Percentiles rank a stretch among this genome's conserved stretches.
Conservation (phyloP, 2,113 vertebrate genomes). For the Poecilia latipinna region DNA sequence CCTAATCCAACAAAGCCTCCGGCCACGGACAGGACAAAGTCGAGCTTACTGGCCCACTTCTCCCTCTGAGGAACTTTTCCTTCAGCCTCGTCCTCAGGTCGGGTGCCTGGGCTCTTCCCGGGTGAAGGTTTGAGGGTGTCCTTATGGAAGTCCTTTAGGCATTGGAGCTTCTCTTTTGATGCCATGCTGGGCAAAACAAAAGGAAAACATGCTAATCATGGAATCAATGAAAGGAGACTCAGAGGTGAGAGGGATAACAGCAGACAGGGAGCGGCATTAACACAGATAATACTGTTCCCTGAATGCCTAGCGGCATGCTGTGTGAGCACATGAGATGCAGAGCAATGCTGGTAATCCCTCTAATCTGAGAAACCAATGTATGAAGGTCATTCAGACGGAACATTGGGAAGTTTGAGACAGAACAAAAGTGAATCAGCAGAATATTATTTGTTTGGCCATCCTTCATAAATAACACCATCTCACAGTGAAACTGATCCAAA, state of each 20-base stretch:
- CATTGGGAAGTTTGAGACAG: constrained; percentile 7
- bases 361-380: constrained; percentile 61
- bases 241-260: constrained; percentile 41
- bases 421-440: neutral
- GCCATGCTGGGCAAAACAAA: constrained; percentile 84
- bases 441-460: neutral
- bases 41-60: constrained; percentile 98
- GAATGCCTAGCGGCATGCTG: constrained; percentile 45
- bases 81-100: constrained; percentile 95
- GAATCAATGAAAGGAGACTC: constrained; percentile 6
- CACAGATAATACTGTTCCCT: constrained; percentile 59
- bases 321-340: constrained; percentile 48
- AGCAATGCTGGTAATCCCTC: constrained; percentile 59
- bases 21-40: constrained; percentile 97
- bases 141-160: constrained; percentile 98
- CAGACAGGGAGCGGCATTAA: constrained; percentile 40
- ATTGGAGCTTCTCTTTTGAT: constrained; percentile 97
- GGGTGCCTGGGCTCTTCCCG: constrained; percentile 93
- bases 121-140: constrained; percentile 97
- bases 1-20: constrained; percentile 97
- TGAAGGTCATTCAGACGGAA: constrained; percentile 53
- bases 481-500: no score
- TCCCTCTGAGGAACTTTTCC: constrained; percentile 93
- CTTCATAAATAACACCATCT: neutral
- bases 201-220: neutral